Base-by-base conservation (phyloP, 2,797 vertebrate species). In the Fratercula arctica region DNA sequence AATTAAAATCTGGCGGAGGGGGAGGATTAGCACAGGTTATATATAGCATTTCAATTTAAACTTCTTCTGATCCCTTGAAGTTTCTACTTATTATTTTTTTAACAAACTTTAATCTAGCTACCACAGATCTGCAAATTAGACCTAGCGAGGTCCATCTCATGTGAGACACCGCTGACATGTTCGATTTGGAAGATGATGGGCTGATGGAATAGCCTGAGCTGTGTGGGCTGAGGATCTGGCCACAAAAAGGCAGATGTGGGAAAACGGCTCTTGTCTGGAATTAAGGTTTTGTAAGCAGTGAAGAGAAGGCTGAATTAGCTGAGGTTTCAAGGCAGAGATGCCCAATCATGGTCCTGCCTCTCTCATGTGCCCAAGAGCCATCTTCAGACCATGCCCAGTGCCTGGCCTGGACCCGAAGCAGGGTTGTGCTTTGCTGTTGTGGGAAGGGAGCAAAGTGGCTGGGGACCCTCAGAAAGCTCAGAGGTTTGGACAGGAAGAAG, bases 1-100 rank as follows among this genome's bases (percentile, higher is more conserved):
- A 89, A 94, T 94, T 94, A 93, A 87, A 59, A 78, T 67, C 70
- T 87, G 76, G 63, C n/a, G 25, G 86, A 53, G 74, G 95, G 95
- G 81, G 70, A 84, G 96, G 93, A 92, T 45, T 78, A 93, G 85
- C 59, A 17, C 56, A 90, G 63, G 35, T 94, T 90, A 39, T 46
- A 56, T 45, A 57, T 9, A 48, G 88, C 29, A 72, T 72, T 93
- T 92, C 77, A 69, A 43, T 90, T 82, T 69, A 70, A 96, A 72
- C 54, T 28, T 60, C 73, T 68, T 43, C 79, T 80, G 70, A 83
- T 91, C 76, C 48, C 69, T 78, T 46, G 13, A 64, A 74, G 85
- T 86, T 94, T 83, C 72, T 68, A 16, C 81, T 95, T 83, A 41
- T 73, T 85, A 70, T 80, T 59, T 73, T 91, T 78, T 85, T 23